Percentiles rank a stretch among this genome's conserved stretches.
Evolutionary conservation across 2,113 vertebrate species (phyloP).

Genomic region (Bagarius yarrelli): DNA sequence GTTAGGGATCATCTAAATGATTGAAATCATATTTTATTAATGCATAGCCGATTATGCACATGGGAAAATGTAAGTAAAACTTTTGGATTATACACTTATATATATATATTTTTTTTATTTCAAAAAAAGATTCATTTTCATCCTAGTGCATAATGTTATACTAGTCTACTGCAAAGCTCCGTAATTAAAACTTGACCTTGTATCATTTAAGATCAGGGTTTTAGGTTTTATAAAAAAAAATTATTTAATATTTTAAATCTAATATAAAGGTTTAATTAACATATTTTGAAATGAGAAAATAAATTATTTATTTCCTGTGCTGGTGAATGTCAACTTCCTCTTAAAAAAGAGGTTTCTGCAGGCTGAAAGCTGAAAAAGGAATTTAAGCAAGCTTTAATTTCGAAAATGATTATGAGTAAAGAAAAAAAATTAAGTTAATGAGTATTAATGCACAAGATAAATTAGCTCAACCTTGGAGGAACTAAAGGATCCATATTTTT

Average conservation of each 20-base stretch:
- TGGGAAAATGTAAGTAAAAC: conserved; percentile 75
- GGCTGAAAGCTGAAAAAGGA: background rate
- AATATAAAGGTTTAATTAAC: too few species aligned
- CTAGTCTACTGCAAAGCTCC: background rate
- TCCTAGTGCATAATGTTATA: background rate
- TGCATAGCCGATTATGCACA: conserved; percentile 61
- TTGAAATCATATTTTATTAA: background rate
- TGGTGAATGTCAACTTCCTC: background rate
- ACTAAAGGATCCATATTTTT: too few species aligned
- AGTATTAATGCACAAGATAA: background rate
- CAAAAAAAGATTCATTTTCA: background rate
- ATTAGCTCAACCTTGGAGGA: too few species aligned
- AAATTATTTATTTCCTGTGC: background rate
- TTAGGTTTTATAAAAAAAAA: background rate
- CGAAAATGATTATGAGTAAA: background rate
- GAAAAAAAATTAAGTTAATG: background rate
- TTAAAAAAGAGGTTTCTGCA: background rate
- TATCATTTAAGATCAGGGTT: background rate
- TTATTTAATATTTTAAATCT: background rate
- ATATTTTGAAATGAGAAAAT: background rate
- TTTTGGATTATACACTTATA: conserved; percentile 8
- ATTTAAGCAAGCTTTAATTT: background rate
- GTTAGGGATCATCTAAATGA: conserved; percentile 14
- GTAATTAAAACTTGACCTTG: background rate
- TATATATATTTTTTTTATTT: background rate